A percentile compares a stretch with the other conserved stretches of the same genome.
phyloP scores from a whole-genome alignment of 2,888 invertebrate genomes.

The Cantharis lateralis region DNA sequence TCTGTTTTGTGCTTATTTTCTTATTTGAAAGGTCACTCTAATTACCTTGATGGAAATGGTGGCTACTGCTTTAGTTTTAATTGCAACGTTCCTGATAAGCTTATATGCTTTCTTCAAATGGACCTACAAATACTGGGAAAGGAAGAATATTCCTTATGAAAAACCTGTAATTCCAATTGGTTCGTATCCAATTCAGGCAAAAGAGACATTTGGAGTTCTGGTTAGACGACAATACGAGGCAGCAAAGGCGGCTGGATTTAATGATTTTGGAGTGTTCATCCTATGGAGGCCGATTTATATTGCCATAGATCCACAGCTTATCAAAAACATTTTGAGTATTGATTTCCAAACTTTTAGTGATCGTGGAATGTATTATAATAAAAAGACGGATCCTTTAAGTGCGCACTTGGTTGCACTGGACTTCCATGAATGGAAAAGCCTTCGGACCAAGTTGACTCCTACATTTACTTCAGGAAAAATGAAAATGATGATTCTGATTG shows the following conservation, averaged over 20 bases:
- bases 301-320: neutral
- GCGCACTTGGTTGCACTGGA: neutral
- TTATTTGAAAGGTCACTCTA: neutral
- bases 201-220: slow-evolving; percentile 14
- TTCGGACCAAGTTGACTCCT: slow-evolving; percentile 29
- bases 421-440: neutral
- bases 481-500: slow-evolving; percentile 31
- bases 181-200: slow-evolving; percentile 23
- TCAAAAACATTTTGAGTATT: neutral
- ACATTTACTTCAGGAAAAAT: slow-evolving; percentile 35
- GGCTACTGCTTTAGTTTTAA: neutral
- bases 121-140: slow-evolving; percentile 42
- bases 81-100: neutral
- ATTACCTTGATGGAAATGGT: neutral
- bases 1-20: too few relatives aligned
- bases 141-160: slow-evolving; percentile 36
- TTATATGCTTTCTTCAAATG: slow-evolving; percentile 26
- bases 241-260: neutral
- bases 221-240: slow-evolving; percentile 5
- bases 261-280: neutral
- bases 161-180: slow-evolving; percentile 45
- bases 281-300: neutral
- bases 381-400: neutral
- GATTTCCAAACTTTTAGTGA: neutral
- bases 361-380: neutral